These are phyloP conservation scores for Echiichthys vipera DNA, from an alignment of 2,797 vertebrate genomes.

Conservation along the genomic window DNA sequence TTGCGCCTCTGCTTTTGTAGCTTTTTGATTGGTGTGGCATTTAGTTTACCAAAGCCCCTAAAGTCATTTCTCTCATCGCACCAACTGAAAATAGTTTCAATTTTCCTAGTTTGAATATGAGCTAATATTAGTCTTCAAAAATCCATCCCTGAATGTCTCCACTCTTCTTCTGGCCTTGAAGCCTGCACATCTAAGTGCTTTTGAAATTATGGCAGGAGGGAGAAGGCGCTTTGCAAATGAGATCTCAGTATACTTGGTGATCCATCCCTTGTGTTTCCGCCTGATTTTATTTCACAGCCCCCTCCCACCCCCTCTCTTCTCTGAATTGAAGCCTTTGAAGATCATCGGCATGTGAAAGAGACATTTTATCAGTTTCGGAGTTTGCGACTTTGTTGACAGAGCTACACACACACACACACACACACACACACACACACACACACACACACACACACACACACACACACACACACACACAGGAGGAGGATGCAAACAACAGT, in stretches of 20 bases:
- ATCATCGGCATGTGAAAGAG: constrained; percentile 54
- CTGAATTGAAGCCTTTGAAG: constrained; percentile 64
- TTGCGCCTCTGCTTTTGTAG: constrained; percentile 30
- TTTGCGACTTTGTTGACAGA: constrained; percentile 47
- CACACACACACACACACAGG: not conserved
- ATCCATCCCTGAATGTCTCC: constrained; percentile 60
- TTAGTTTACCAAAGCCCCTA: constrained; percentile 52
- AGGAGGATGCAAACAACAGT: constrained; percentile 37
- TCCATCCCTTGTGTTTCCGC: constrained; percentile 64
- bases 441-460: no score
- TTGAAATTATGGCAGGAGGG: constrained; percentile 71
- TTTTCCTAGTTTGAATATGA: constrained; percentile 61
- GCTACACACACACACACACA: not conserved
- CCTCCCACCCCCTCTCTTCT: not conserved
- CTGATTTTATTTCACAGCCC: constrained; percentile 46
- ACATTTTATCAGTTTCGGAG: constrained; percentile 46
- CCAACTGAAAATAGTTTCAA: constrained; percentile 60
- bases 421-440: not conserved
- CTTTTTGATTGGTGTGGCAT: constrained; percentile 49
- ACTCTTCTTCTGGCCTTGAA: constrained; percentile 71
- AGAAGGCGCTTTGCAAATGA: constrained; percentile 74
- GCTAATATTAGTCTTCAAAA: constrained; percentile 77
- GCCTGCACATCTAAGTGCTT: constrained; percentile 76
- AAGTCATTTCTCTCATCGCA: constrained; percentile 50
- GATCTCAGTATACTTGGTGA: constrained; percentile 58